Conservation (phyloP, 2,888 invertebrate genomes). For the Diploptera punctata region DNA sequence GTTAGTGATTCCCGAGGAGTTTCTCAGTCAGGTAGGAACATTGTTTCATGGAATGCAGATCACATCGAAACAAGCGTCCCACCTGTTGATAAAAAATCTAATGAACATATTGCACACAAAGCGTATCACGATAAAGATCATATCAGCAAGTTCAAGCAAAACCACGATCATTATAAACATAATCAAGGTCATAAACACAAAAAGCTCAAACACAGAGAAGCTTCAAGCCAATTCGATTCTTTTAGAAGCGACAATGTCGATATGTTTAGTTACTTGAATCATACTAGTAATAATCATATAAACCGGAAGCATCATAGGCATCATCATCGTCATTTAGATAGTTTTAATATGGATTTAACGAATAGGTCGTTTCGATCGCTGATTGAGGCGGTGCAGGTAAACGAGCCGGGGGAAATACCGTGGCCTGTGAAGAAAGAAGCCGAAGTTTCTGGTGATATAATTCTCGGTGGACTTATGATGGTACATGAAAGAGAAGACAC, state of each 20-base stretch:
- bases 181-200: background rate
- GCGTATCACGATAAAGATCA: background rate
- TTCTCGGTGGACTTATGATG: slow-evolving; percentile 94
- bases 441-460: slow-evolving; percentile 85
- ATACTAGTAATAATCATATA: background rate
- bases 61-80: too few relatives aligned
- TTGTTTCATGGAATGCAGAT: too few relatives aligned
- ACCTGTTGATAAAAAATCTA: background rate
- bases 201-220: background rate
- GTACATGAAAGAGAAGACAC: slow-evolving; percentile 90
- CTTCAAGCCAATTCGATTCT: background rate
- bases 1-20: background rate
- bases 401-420: background rate
- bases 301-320: background rate
- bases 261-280: background rate
- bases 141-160: too few relatives aligned
- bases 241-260: background rate
- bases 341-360: background rate
- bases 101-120: background rate
- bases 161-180: background rate
- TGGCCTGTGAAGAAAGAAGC: slow-evolving; percentile 91
- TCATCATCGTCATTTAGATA: background rate
- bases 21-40: background rate
- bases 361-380: slow-evolving; percentile 16
- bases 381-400: background rate